phyloP scores from a whole-genome alignment of 2,888 invertebrate species.

The Hipparchia semele region DNA sequence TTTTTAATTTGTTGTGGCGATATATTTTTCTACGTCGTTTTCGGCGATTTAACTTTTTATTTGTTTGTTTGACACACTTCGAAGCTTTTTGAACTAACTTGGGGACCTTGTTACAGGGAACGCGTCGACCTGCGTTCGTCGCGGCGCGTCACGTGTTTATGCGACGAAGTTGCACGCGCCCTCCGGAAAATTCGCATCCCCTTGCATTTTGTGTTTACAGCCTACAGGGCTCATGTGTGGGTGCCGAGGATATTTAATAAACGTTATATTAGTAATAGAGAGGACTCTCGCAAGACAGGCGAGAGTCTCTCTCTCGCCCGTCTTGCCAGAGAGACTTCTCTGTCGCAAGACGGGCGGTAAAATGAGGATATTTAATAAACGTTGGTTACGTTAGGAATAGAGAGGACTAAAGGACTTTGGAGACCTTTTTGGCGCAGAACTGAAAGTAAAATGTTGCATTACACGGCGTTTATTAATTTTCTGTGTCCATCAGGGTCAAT shows the following conservation, averaged over 20 bases:
- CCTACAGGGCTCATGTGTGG: conserved; percentile 48
- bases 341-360: too few species aligned
- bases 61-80: neutral
- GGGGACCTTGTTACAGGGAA: conserved; percentile 42
- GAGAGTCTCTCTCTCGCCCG: too few species aligned
- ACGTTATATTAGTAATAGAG: neutral
- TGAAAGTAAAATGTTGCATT: too few species aligned
- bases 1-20: too few species aligned
- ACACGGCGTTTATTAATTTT: too few species aligned
- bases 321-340: too few species aligned
- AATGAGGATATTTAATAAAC: neutral
- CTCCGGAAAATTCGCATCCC: conserved; percentile 71
- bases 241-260: conserved; percentile 29
- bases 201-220: conserved; percentile 56
- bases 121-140: conserved; percentile 73
- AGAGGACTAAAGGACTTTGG: neutral
- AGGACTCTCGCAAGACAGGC: neutral
- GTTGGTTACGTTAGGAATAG: neutral
- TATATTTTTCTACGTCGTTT: neutral
- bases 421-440: too few species aligned
- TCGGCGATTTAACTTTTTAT: conserved; percentile 3
- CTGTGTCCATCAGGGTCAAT: too few species aligned
- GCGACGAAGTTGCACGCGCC: conserved; percentile 69
- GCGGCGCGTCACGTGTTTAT: conserved; percentile 76
- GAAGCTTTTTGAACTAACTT: conserved; percentile 3